Evolutionary conservation across 53 echinoderm and acorn worm species (phyloP), one percentile per base, ranked within the genome.

Genomic region (Holothuria scabra): DNA sequence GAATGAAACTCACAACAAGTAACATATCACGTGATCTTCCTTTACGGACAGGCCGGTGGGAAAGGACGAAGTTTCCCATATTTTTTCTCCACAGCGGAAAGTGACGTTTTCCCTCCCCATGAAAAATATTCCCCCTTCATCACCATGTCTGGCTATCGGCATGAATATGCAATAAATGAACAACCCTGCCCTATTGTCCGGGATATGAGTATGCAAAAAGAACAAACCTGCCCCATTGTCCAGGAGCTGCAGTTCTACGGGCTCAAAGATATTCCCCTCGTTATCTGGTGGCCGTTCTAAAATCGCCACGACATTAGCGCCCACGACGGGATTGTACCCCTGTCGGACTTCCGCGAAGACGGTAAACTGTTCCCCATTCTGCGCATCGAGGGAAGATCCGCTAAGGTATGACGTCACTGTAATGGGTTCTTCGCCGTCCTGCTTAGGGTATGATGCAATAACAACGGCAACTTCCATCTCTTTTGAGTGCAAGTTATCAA

Each of bases 171-270:
- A n/a, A n/a, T n/a, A n/a, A n/a, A n/a, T n/a, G n/a, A n/a, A n/a
- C n/a, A n/a, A n/a, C n/a, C n/a, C n/a, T n/a, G n/a, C n/a, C n/a
- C n/a, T n/a, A n/a, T n/a, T n/a, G n/a, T n/a, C n/a, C n/a, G n/a
- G n/a, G n/a, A n/a, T n/a, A n/a, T n/a, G n/a, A n/a, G n/a, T n/a
- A n/a, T n/a, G n/a, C n/a, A n/a, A 44, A 44, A 52, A 52, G 1
- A 14, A 49, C 75, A 21, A 81, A 91, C 91, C 88, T 30, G 91
- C 91, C 21, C 91, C 91, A n/a, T 91, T 91, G 74, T 91, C 91
- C 11, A 88, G 75, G 8, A 91, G 88, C 6, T 85, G 91, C 1
- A 91, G 29, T 7, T 37, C 16, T 2, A 91, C 66, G 11, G 88
- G 88, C 10, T 28, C 66, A 52, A 78, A 89, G 48, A 41, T 12